Base-by-base conservation (phyloP, 2,797 vertebrate species). In the Erethizon dorsatum region DNA sequence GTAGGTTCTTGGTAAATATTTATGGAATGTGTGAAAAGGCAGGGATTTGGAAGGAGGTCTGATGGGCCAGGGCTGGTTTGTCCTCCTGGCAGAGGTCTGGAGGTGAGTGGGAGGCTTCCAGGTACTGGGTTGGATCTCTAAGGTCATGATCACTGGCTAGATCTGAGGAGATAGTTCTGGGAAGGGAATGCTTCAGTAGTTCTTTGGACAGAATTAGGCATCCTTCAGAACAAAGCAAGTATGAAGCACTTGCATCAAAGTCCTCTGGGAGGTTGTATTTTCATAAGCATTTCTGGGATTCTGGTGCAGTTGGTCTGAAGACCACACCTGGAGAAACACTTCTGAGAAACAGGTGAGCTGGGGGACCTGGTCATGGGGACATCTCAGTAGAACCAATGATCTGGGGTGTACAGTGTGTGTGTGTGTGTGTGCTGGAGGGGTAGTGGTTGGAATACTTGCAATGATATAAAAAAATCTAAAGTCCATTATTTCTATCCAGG, bases 261-360 rank as follows among this genome's bases (percentile, higher is more conserved):
- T 52, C 6, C 41, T 65, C 73, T 28, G 50, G 65, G 20, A 88
- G 59, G 59, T 47, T 89, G 41, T 33, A 45, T 91, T 84, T 94
- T 57, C 96, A 89, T 17, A 75, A 59, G 80, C 54, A 47, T 69
- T 86, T n/a, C 54, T 2, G 7, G 69, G 52, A 82, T 57, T 86
- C 63, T 88, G 75, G 77, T 47, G 17, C 47, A 37, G 54, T 33
- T 41, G 37, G 22, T 57, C 79, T 90, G 31, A 90, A 84, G 83
- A 65, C 84, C 54, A 69, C 45, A 78, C 75, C 90, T 88, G 50
- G 52, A 94, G 57, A 91, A 97, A 93, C 57, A 63, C 5, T 83
- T 75, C 45, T 75, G 93, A 87, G 65, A 69, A 97, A 75, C 61
- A 79, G 45, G 86, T 91, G 56, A 96, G 56, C 31, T 47, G 20